These are phyloP conservation scores for Hyaena hyaena DNA, from an alignment of 2,113 vertebrate species.

Conservation along the genomic window DNA sequence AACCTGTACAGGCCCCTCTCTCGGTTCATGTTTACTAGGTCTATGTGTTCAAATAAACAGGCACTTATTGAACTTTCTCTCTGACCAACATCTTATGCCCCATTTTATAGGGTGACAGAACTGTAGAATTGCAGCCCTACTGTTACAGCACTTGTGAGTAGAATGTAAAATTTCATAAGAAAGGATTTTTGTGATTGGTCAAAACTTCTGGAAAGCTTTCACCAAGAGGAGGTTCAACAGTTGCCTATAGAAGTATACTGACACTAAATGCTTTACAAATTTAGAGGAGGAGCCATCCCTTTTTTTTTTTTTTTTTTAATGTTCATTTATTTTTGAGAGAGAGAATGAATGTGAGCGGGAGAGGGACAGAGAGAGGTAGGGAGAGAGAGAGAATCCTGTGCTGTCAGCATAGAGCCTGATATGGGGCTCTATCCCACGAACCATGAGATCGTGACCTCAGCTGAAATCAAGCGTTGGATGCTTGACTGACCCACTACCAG, in stretches of 20 bases:
- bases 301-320: too few species aligned
- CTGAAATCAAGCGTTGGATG: too few species aligned
- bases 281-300: neutral
- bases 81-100: neutral
- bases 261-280: neutral
- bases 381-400: too few species aligned
- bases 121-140: neutral
- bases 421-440: too few species aligned
- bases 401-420: too few species aligned
- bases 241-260: neutral
- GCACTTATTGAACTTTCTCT: neutral
- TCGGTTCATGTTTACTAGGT: neutral
- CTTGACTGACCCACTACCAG: too few species aligned
- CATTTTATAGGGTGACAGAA: neutral
- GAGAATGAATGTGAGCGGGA: too few species aligned
- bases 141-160: neutral
- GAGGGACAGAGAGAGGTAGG: too few species aligned
- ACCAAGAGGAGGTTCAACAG: neutral
- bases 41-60: neutral
- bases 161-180: neutral
- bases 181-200: neutral
- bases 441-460: too few species aligned
- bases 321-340: too few species aligned
- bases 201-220: neutral
- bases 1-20: neutral